Evolutionary conservation across 2,113 vertebrate species (phyloP).

Genomic region (Ginglymostoma cirratum): DNA sequence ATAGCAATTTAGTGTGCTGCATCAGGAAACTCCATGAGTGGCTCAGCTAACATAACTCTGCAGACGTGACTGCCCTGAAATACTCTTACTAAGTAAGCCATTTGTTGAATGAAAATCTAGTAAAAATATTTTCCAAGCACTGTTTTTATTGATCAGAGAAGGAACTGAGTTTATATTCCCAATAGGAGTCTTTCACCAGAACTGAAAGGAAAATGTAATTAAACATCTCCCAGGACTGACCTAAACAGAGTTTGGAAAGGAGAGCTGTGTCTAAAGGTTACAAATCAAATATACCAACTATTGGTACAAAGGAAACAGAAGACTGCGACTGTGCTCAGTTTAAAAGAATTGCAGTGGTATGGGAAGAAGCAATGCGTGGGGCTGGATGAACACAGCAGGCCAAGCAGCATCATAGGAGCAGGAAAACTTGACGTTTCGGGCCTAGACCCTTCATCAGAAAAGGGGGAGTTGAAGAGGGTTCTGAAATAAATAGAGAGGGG

Average conservation of each 20-base stretch:
- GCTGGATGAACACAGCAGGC: too few species aligned
- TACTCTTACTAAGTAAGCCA: background rate
- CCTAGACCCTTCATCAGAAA: too few species aligned
- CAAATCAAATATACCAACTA: background rate
- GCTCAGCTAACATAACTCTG: background rate
- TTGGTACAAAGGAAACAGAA: background rate
- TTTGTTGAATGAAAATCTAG: background rate
- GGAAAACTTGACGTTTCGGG: too few species aligned
- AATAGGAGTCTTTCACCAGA: background rate
- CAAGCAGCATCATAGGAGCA: too few species aligned
- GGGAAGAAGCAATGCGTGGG: background rate
- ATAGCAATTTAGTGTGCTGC: background rate
- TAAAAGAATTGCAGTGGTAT: background rate
- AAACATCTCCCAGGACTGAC: too few species aligned
- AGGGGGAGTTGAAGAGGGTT: too few species aligned
- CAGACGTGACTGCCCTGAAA: background rate
- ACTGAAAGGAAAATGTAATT: background rate
- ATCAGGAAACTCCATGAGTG: background rate
- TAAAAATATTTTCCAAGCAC: background rate
- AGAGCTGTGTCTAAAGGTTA: background rate
- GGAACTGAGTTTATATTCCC: background rate
- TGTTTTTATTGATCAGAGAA: background rate
- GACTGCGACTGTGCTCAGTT: background rate
- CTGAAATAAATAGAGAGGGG: too few species aligned
- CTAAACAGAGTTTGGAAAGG: too few species aligned